Evolutionary conservation across 2,797 vertebrate species (phyloP), one percentile per base, ranked within the genome.

Genomic region (Danio jaintianensis): DNA sequence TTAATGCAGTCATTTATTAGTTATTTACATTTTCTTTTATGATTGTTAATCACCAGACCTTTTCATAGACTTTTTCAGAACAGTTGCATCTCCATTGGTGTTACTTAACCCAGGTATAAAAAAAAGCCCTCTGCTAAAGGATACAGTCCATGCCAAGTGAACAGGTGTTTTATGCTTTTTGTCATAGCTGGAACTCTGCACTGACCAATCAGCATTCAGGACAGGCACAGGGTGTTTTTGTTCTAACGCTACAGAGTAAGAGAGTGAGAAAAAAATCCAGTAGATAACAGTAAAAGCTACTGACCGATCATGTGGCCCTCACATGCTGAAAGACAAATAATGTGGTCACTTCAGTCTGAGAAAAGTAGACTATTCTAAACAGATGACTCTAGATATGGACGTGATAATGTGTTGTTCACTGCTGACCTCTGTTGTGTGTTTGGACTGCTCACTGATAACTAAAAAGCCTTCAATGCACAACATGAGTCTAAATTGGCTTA

Each of bases 341-440:
- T 59, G n/a, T 78, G 43, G 55, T 42, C 9, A 13, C 59, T 70
- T 78, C 62, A 29, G n/a, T 42, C 3, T 61, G 22, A 38, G 29
- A 68, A 78, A n/a, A 68, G 22, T 22, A 18, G 50, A 29, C 20
- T 10, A 50, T 47, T 47, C 20, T 66, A n/a, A 66, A 71, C 10
- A 53, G 18, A 9, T 1, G 43, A 10, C 6, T 61, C 43, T 73
- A 43, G 18, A 73, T 45, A 62, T 47, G 8, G 4, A 55, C 43
- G 11, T 45, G 15, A 29, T 42, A 38, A 36, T 11, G n/a, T 15
- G 48, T n/a, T 36, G 55, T 59, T 74, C 42, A 52, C 11, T 29
- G 55, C 36, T 74, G 58, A 79, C 29, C 36, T 67, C 45, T 53
- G 71, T 71, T 61, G 16, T 74, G 58, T 20, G 7, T 58, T 47